Percentiles rank a stretch among this genome's conserved stretches.
These are phyloP conservation scores for Tachina fera DNA, from an alignment of 2,888 invertebrate species.

Conservation along the genomic window DNA sequence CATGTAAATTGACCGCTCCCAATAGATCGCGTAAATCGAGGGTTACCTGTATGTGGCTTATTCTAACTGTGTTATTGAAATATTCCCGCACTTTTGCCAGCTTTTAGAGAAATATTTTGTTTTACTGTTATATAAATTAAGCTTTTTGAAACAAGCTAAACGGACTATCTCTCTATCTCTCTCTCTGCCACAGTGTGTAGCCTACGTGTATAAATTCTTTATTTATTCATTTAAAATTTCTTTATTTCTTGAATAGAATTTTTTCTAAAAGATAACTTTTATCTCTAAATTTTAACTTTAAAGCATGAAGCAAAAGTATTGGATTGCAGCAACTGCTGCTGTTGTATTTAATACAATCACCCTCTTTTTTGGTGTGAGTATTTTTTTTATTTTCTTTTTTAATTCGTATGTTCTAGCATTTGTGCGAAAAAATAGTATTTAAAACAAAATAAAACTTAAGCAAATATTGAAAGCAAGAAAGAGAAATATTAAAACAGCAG, in stretches of 20 bases:
- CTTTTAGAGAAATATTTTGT: no score
- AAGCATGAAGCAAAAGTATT: background rate
- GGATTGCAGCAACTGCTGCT: background rate
- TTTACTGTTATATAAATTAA: no score
- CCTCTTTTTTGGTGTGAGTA: background rate
- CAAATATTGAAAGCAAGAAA: slow-evolving; percentile 16
- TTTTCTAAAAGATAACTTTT: background rate
- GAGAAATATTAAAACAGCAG: slow-evolving; percentile 21
- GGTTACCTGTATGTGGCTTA: no score
- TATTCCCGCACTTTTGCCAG: no score
- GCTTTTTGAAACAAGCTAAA: no score
- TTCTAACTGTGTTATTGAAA: no score
- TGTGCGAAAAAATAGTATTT: slow-evolving; percentile 11
- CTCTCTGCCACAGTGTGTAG: no score
- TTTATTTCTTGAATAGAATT: background rate
- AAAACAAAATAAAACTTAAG: slow-evolving; percentile 37
- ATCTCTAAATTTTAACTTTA: background rate
- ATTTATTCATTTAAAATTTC: no score
- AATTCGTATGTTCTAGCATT: background rate
- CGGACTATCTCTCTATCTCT: no score
- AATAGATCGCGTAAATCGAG: no score
- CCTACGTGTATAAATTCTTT: no score
- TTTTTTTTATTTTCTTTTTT: background rate
- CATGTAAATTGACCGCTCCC: no score
- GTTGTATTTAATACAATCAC: slow-evolving; percentile 17